Evolutionary conservation across 2,888 invertebrate species (phyloP).

Genomic region (Hyppa rectilinea): DNA sequence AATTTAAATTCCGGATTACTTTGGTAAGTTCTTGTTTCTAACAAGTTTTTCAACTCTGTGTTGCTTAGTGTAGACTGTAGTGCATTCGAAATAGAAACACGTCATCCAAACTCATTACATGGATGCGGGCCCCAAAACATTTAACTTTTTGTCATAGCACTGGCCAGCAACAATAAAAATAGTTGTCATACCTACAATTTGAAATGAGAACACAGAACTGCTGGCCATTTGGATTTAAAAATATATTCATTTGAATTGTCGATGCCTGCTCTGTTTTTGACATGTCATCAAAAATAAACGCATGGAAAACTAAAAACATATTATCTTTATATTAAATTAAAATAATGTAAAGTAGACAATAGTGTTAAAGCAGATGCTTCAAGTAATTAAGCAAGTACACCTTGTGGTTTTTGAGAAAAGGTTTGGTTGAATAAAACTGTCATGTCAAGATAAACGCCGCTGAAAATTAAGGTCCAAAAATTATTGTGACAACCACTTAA

Average conservation of each 20-base stretch:
- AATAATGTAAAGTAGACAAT: background rate
- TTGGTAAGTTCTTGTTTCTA: slow-evolving; percentile 57
- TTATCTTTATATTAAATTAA: too few species aligned
- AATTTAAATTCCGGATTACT: slow-evolving; percentile 14
- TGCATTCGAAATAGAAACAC: slow-evolving; percentile 55
- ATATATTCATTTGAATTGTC: slow-evolving; percentile 48
- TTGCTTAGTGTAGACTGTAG: slow-evolving; percentile 14
- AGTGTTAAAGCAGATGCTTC: background rate
- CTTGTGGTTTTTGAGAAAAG: background rate
- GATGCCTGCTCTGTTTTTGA: slow-evolving; percentile 45
- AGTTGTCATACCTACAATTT: slow-evolving; percentile 64
- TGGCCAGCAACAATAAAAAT: slow-evolving; percentile 69
- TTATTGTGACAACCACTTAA: background rate
- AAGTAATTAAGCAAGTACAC: background rate
- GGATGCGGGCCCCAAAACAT: slow-evolving; percentile 71
- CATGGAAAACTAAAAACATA: background rate
- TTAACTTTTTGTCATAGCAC: slow-evolving; percentile 70
- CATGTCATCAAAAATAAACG: slow-evolving; percentile 46
- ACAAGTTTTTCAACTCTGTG: slow-evolving; percentile 27
- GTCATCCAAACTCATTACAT: slow-evolving; percentile 66
- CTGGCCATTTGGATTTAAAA: slow-evolving; percentile 57
- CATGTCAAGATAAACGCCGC: background rate
- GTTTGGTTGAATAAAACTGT: background rate
- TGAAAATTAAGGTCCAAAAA: background rate
- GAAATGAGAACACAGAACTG: slow-evolving; percentile 69